phyloP scores from a whole-genome alignment of 2,797 vertebrate genomes.

The Eulemur mongoz region DNA sequence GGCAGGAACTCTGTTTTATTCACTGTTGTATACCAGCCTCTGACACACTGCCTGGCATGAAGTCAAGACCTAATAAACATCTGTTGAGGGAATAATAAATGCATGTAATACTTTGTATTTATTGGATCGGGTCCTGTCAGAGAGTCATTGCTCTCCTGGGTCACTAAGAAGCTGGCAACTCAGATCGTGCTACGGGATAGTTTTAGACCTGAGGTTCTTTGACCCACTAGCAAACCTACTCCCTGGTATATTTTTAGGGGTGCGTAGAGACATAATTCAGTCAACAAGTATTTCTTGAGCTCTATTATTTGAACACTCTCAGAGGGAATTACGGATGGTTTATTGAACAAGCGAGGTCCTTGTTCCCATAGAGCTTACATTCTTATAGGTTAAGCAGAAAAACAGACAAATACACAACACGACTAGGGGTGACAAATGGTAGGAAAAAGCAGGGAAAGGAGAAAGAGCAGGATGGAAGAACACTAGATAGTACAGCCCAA shows the following conservation, averaged over 20 bases:
- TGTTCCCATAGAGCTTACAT: background rate
- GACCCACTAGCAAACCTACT: background rate
- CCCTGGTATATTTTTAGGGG: background rate
- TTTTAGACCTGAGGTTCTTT: conserved; percentile 42
- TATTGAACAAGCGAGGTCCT: background rate
- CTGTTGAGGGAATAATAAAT: conserved; percentile 57
- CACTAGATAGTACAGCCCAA: background rate
- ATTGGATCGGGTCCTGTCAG: background rate
- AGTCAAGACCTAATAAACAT: conserved; percentile 32
- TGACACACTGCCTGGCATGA: background rate
- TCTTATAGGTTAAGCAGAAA: background rate
- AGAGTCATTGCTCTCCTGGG: conserved; percentile 38
- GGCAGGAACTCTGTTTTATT: background rate
- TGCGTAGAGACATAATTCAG: background rate
- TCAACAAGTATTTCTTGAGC: background rate
- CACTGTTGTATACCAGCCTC: background rate
- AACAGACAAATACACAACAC: background rate
- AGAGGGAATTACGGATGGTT: background rate
- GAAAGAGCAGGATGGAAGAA: background rate
- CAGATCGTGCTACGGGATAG: background rate
- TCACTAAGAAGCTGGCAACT: conserved; percentile 15
- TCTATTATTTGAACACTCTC: background rate
- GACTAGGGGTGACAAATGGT: background rate
- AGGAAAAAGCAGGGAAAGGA: background rate
- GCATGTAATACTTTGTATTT: conserved; percentile 32